These are phyloP conservation scores for Beroe forskalii DNA, from an alignment of 37 sponge, comb jelly and placozoan species.

Conservation along the genomic window DNA sequence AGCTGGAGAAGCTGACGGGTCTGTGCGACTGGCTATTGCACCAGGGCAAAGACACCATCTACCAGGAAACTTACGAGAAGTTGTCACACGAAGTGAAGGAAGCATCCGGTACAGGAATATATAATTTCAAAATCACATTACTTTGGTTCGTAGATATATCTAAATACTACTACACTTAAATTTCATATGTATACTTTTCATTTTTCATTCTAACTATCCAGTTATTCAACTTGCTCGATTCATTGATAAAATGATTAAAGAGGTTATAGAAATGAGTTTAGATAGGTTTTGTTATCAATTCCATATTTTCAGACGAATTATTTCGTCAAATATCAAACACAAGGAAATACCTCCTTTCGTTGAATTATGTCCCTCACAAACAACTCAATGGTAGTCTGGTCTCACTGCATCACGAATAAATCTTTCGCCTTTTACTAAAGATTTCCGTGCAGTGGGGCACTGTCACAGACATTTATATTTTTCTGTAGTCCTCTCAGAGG, in stretches of 20 bases:
- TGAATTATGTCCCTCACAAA: too few relatives aligned
- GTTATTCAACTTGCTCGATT: too few relatives aligned
- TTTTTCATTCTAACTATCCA: too few relatives aligned
- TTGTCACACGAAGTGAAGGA: background rate
- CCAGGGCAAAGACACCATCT: conserved; percentile 34
- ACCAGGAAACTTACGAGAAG: conserved; percentile 54
- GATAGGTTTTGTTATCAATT: too few relatives aligned
- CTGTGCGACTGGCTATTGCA: conserved; percentile 18
- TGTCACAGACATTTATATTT: conserved; percentile 51
- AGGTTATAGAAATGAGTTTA: too few relatives aligned
- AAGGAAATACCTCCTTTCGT: too few relatives aligned
- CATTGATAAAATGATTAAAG: too few relatives aligned
- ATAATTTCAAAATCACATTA: too few relatives aligned
- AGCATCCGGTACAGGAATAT: conserved; percentile 45
- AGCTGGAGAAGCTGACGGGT: conserved; percentile 13
- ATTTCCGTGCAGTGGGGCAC: conserved; percentile 62
- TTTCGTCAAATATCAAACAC: too few relatives aligned
- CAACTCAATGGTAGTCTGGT: conserved; percentile 56
- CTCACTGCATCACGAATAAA: conserved; percentile 63
- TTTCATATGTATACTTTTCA: too few relatives aligned
- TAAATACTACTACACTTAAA: too few relatives aligned
- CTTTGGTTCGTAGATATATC: background rate
- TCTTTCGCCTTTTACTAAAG: conserved; percentile 64
- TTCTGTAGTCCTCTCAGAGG: conserved; percentile 62
- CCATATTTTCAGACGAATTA: too few relatives aligned